Evolutionary conservation across 2,888 invertebrate genomes (phyloP).

Genomic region (Melanotus villosus): DNA sequence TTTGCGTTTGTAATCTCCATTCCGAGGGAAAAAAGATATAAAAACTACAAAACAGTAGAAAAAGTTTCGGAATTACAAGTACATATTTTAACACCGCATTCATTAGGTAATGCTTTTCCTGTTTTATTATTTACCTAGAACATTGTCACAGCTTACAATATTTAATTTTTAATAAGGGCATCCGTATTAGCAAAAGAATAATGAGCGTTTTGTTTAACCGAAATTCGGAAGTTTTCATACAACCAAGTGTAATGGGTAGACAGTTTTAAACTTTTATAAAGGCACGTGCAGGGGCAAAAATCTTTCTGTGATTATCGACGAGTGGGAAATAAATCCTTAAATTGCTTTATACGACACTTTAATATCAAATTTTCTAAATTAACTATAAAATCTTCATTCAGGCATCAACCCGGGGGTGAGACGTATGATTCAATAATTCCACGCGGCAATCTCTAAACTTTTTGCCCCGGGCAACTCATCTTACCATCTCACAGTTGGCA

Average conservation of each 20-base stretch:
- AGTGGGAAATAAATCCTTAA: constrained; percentile 15
- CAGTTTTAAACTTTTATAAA: neutral
- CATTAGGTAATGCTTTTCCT: constrained; percentile 36
- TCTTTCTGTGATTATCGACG: neutral
- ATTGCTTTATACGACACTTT: constrained; percentile 12
- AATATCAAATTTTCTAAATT: constrained; percentile 24
- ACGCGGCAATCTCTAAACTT: constrained; percentile 45
- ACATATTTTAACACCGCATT: constrained; percentile 49
- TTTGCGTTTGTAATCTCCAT: constrained; percentile 48
- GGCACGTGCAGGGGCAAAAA: neutral
- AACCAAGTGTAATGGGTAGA: neutral
- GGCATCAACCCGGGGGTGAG: neutral
- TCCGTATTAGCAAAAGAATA: constrained; percentile 4
- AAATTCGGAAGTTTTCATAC: neutral
- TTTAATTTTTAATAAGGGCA: neutral
- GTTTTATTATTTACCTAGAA: constrained; percentile 26
- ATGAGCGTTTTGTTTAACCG: constrained; percentile 7
- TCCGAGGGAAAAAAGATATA: constrained; percentile 43
- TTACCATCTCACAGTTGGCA: constrained; percentile 46
- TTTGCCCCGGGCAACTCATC: constrained; percentile 43
- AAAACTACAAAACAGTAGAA: constrained; percentile 44
- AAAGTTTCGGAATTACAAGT: constrained; percentile 45
- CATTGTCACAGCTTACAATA: neutral
- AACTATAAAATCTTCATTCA: constrained; percentile 32
- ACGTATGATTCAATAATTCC: constrained; percentile 39